These are phyloP conservation scores for Pseudobourletiella spinata DNA, from an alignment of 1,140 invertebrate species.

Conservation along the genomic window DNA sequence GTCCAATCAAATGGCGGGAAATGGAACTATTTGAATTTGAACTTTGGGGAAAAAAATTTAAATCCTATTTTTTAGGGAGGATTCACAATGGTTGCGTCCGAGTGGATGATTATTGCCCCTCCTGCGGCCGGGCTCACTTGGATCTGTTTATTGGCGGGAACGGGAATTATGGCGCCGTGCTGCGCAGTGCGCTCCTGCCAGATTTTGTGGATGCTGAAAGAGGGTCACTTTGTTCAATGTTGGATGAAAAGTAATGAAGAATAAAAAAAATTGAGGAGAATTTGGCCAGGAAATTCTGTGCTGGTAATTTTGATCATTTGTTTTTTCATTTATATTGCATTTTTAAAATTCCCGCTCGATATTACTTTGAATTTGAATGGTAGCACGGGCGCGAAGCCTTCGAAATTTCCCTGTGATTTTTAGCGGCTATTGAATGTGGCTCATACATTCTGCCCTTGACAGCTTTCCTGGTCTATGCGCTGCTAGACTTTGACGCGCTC, in stretches of 20 bases:
- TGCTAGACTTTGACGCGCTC: conserved; percentile 3
- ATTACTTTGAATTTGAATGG: too few species aligned
- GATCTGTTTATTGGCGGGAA: background rate
- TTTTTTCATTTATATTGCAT: background rate
- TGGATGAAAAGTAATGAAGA: background rate
- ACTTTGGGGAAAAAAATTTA: background rate
- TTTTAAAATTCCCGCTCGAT: background rate
- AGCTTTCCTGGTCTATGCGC: background rate
- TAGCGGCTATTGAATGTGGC: background rate
- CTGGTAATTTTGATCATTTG: background rate
- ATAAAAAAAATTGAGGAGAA: background rate
- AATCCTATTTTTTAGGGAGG: background rate
- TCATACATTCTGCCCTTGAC: background rate
- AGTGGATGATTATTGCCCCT: background rate
- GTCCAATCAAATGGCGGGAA: background rate
- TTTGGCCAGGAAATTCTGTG: background rate
- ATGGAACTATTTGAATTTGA: background rate
- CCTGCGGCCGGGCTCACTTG: background rate
- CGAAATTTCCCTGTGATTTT: background rate
- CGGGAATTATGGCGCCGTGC: background rate
- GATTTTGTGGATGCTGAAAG: background rate
- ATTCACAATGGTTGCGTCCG: background rate
- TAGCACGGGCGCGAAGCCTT: too few species aligned
- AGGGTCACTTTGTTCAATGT: background rate
- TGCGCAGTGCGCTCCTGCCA: background rate